phyloP scores from a whole-genome alignment of 2,113 vertebrate species.

The Ancistrus triradiatus region DNA sequence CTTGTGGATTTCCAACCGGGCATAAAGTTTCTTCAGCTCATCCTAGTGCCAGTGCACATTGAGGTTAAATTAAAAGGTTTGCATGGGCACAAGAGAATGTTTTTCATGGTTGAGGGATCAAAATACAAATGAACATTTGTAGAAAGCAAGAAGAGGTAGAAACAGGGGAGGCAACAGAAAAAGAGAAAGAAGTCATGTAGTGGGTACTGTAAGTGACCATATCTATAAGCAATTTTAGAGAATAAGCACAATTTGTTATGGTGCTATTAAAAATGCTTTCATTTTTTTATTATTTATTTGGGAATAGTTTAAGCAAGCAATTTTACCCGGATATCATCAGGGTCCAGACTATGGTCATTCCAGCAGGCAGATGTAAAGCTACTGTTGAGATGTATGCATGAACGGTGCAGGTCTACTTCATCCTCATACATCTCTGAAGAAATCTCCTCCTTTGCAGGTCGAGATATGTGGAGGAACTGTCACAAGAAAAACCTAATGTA shows the following conservation, averaged over 20 bases:
- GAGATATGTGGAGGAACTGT: conserved; percentile 78
- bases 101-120: too few relatives aligned
- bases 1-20: conserved; percentile 85
- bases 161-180: too few relatives aligned
- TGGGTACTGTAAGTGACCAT: too few relatives aligned
- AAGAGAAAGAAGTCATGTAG: too few relatives aligned
- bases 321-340: conserved; percentile 92
- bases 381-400: conserved; percentile 82
- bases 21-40: conserved; percentile 91
- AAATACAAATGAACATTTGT: too few relatives aligned
- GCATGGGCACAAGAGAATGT: conserved; percentile 12
- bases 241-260: too few relatives aligned
- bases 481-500: background rate
- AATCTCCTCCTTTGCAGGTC: conserved; percentile 78
- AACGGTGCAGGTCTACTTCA: conserved; percentile 80
- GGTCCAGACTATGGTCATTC: conserved; percentile 88
- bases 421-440: conserved; percentile 91
- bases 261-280: too few relatives aligned
- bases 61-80: conserved; percentile 35
- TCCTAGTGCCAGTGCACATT: conserved; percentile 68
- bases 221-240: too few relatives aligned
- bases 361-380: conserved; percentile 88
- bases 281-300: too few relatives aligned
- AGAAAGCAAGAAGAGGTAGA: too few relatives aligned
- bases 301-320: too few relatives aligned